Conservation (phyloP, 1,140 invertebrate species). For the Nomia melanderi region DNA sequence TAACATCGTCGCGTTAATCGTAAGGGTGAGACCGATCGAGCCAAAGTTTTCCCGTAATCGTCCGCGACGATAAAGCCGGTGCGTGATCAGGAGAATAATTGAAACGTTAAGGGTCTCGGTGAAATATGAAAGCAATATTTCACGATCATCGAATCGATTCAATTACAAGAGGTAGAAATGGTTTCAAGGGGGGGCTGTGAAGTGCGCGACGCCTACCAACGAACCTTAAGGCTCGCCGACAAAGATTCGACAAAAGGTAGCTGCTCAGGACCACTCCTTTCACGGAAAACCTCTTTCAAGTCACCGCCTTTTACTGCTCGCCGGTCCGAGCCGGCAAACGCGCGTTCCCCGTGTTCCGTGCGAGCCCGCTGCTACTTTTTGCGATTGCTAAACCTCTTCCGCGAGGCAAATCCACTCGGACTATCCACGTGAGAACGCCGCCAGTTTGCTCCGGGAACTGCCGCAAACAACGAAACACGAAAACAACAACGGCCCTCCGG, state of each 20-base stretch:
- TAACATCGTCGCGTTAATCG: too few relatives aligned
- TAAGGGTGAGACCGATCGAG: not conserved
- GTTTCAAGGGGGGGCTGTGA: constrained; percentile 26
- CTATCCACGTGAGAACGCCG: not conserved
- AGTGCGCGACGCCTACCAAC: constrained; percentile 22
- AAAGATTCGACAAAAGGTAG: constrained; percentile 74
- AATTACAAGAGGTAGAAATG: constrained; percentile 36
- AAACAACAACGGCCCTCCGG: not conserved
- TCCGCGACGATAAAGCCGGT: not conserved
- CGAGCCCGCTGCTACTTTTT: constrained; percentile 28
- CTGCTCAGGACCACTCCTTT: constrained; percentile 74
- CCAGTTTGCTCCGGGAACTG: not conserved
- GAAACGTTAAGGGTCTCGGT: constrained; percentile 15
- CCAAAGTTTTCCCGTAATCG: not conserved
- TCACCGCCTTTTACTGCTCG: constrained; percentile 73
- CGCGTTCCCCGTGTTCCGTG: constrained; percentile 45
- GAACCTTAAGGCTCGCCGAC: constrained; percentile 63
- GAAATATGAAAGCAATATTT: constrained; percentile 25
- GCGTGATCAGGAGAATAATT: constrained; percentile 24
- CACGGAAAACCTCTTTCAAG: constrained; percentile 77
- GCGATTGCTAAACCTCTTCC: constrained; percentile 8
- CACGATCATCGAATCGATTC: constrained; percentile 48
- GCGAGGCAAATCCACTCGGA: not conserved
- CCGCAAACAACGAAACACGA: not conserved
- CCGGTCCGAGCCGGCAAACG: constrained; percentile 42